Evolutionary conservation across 35 echinoderm and acorn worm genomes (phyloP).

Genomic region (Acanthaster planci): DNA sequence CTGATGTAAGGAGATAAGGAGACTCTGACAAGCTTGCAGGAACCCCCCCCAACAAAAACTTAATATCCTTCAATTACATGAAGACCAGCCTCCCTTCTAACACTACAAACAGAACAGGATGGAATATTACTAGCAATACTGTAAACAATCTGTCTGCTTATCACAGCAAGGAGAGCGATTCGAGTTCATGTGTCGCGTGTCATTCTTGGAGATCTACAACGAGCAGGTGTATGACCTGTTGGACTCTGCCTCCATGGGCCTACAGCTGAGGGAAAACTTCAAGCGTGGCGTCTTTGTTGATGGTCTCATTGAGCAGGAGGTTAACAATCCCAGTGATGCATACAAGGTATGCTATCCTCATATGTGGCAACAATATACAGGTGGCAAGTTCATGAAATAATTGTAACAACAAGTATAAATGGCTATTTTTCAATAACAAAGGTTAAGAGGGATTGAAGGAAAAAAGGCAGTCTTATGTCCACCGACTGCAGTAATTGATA

Average conservation of each 20-base stretch:
- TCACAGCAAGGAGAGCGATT: conserved; percentile 83
- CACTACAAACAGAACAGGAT: too few species aligned
- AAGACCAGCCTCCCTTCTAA: too few species aligned
- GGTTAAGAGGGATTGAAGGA: neutral
- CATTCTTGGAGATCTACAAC: conserved; percentile 97
- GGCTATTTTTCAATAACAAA: too few species aligned
- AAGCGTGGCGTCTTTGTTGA: conserved; percentile 96
- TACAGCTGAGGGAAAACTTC: conserved; percentile 91
- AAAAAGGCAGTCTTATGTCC: neutral
- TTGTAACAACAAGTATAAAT: too few species aligned
- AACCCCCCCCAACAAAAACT: too few species aligned
- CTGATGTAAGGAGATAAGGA: too few species aligned
- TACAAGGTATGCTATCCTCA: conserved; percentile 50
- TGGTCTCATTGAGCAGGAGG: conserved; percentile 78
- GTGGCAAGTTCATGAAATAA: neutral
- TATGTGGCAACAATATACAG: neutral
- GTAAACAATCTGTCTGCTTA: neutral
- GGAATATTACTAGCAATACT: neutral
- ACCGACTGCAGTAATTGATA: neutral
- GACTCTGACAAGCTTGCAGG: too few species aligned
- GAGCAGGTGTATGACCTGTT: conserved; percentile 88
- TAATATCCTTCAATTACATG: too few species aligned
- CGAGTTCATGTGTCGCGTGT: conserved; percentile 81
- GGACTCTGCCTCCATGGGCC: conserved; percentile 72
- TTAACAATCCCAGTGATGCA: conserved; percentile 74